Conservation (phyloP, 2,797 vertebrate species). For the Paedocypris micromegethes region DNA sequence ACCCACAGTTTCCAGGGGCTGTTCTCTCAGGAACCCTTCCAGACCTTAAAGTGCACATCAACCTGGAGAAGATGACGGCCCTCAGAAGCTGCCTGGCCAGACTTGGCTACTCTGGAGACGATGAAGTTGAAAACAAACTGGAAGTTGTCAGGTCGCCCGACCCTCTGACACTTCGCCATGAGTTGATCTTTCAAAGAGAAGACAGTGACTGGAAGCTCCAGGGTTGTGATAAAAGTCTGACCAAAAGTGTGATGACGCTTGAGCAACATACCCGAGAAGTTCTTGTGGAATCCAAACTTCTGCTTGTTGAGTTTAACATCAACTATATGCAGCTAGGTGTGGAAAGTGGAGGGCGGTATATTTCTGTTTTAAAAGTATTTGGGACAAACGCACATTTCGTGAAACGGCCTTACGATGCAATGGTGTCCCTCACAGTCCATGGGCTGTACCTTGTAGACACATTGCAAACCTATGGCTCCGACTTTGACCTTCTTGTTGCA, state of each 20-base stretch:
- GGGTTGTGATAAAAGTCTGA: constrained; percentile 84
- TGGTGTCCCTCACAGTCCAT: constrained; percentile 90
- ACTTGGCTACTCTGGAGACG: constrained; percentile 64
- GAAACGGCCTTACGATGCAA: constrained; percentile 91
- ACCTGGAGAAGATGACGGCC: constrained; percentile 91
- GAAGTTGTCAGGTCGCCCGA: constrained; percentile 63
- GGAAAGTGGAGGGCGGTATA: constrained; percentile 90
- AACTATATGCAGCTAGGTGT: constrained; percentile 97
- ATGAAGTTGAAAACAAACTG: constrained; percentile 44
- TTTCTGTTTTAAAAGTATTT: constrained; percentile 96
- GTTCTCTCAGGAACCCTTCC: constrained; percentile 89
- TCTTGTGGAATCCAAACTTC: constrained; percentile 90
- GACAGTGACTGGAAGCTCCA: constrained; percentile 83
- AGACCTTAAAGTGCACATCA: constrained; percentile 94
- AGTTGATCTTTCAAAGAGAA: constrained; percentile 80
- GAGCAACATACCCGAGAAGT: constrained; percentile 94
- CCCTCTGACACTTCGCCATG: constrained; percentile 72
- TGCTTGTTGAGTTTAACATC: constrained; percentile 90
- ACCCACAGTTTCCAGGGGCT: constrained; percentile 92
- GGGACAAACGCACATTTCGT: constrained; percentile 92
- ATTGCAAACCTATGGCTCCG: constrained; percentile 90
- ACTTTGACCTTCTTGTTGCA: constrained; percentile 95
- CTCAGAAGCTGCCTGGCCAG: constrained; percentile 82
- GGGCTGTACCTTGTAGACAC: constrained; percentile 93
- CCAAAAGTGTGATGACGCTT: constrained; percentile 86